Conservation (phyloP, 1,140 invertebrate species). For the Diplogasteroides magnus region DNA sequence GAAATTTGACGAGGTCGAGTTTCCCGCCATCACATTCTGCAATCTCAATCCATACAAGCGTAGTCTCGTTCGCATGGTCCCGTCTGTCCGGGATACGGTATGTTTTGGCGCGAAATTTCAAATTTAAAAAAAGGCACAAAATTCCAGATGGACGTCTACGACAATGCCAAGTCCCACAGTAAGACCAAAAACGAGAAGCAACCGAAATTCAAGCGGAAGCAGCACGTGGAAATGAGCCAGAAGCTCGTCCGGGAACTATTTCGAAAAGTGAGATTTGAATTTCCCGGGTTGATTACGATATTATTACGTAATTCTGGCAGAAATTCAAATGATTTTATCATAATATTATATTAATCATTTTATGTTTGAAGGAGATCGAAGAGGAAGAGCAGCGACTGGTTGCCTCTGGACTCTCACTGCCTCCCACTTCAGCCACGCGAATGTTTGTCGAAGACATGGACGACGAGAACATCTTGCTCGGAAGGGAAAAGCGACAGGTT, state of each 20-base stretch:
- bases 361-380: background rate
- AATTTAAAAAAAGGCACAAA: background rate
- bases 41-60: conserved; percentile 29
- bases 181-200: conserved; percentile 21
- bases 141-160: conserved; percentile 32
- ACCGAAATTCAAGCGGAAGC: conserved; percentile 22
- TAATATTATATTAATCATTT: too few species aligned
- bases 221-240: conserved; percentile 14
- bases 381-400: background rate
- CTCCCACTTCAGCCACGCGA: too few species aligned
- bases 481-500: background rate
- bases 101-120: background rate
- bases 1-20: conserved; percentile 31
- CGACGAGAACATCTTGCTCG: background rate
- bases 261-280: background rate
- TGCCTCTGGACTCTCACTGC: background rate
- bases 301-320: too few species aligned
- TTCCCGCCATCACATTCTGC: conserved; percentile 29
- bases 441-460: too few species aligned
- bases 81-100: conserved; percentile 30
- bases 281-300: too few species aligned
- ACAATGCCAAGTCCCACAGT: conserved; percentile 24
- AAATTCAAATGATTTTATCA: too few species aligned
- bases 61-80: conserved; percentile 29
- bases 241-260: background rate